phyloP scores from a whole-genome alignment of 2,113 vertebrate genomes.

The Lagopus muta region DNA sequence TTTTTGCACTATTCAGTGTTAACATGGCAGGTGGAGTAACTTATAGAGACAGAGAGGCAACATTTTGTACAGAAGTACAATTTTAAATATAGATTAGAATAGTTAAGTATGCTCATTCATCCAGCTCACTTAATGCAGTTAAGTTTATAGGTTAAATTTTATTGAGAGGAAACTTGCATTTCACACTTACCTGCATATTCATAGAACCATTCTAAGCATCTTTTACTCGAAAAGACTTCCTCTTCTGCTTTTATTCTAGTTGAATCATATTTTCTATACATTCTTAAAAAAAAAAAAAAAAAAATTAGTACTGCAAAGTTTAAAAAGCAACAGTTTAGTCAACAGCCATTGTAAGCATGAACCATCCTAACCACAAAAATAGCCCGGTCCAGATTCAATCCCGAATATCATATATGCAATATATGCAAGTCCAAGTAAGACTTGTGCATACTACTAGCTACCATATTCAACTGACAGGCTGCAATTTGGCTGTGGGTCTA shows the following conservation, averaged over 20 bases:
- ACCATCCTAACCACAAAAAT: background rate
- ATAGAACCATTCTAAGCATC: slow-evolving; percentile 99
- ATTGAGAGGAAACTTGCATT: background rate
- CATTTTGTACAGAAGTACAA: background rate
- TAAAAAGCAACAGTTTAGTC: background rate
- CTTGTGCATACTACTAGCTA: background rate
- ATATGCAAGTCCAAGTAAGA: background rate
- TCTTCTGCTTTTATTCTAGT: slow-evolving; percentile 92
- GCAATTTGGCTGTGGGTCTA: background rate
- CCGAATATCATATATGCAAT: background rate
- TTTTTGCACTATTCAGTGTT: background rate
- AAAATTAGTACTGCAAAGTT: background rate
- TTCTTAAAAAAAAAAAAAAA: slow-evolving; percentile 75
- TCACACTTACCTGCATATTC: slow-evolving; percentile 92
- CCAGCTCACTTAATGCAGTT: background rate
- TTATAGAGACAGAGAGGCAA: background rate
- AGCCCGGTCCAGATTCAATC: background rate
- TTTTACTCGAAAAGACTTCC: slow-evolving; percentile 95
- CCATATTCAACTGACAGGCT: background rate
- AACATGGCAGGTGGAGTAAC: background rate
- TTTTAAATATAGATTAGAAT: background rate
- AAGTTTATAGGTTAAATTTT: background rate
- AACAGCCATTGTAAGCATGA: background rate
- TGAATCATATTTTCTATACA: slow-evolving; percentile 96
- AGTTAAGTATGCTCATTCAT: background rate